Evolutionary conservation across 2,888 invertebrate genomes (phyloP).

Genomic region (Ariolimax columbianus): DNA sequence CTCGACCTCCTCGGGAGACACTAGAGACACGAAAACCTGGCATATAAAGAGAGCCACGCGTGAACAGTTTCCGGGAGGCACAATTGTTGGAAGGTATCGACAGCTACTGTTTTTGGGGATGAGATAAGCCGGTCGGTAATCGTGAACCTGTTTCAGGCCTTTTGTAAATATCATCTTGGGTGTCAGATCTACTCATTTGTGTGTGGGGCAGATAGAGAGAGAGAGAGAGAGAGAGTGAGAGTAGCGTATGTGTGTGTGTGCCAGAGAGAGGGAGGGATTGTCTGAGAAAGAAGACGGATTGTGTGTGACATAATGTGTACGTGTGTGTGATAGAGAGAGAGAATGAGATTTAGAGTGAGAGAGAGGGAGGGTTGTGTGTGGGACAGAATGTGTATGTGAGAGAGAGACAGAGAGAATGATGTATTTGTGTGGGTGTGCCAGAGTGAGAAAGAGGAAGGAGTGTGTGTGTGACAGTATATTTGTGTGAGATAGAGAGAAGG

Average conservation of each 20-base stretch:
- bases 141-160: neutral
- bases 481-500: no score
- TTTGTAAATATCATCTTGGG: neutral
- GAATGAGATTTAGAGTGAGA: neutral
- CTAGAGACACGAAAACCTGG: neutral
- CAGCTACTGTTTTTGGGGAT: neutral
- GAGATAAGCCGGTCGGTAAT: neutral
- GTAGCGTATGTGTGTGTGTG: neutral
- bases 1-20: neutral
- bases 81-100: neutral
- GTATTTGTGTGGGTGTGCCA: neutral
- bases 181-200: neutral
- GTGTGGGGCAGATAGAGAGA: neutral
- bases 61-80: neutral
- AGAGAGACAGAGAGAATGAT: no score
- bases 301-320: neutral
- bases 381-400: neutral
- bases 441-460: neutral
- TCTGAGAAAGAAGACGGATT: neutral
- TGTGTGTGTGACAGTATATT: neutral
- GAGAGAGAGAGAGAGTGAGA: neutral
- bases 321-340: no score
- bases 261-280: no score
- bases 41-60: neutral
- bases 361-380: neutral